Base-by-base conservation (phyloP, 2,888 invertebrate genomes). In the Abscondita cerata region DNA sequence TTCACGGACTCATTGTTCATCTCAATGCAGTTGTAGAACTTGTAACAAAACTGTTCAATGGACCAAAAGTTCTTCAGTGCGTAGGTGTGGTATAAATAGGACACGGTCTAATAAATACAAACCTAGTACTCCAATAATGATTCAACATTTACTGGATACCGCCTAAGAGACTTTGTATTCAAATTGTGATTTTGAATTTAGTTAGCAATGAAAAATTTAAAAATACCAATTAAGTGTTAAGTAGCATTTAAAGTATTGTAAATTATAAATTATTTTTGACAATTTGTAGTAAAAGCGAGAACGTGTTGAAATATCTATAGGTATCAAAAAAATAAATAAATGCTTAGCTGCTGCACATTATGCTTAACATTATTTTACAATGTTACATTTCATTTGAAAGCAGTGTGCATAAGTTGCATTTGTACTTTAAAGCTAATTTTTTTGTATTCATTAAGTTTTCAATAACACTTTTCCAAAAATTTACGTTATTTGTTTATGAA, bases 91-190 rank as follows among this genome's bases (percentile, higher is more conserved):
- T 70, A 71, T 64, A 67, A 72, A 63, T 67, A 58, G 61, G 63
- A 52, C 67, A 70, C 56, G 65, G 63, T 65, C 66, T 61, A 56
- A 63, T 53, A 63, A 60, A 63, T 61, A 60, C 58, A 64, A 55
- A 51, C 69, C 74, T 11, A 68, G 72, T 12, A 72, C 74, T 13
- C 75, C 76, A 16, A 68, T 78, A 19, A 73, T 79, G 75, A 72
- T 78, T 34, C 77, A 77, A 54, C 76, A 77, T 66, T 69, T 79
- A 52, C 67, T 78, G 59, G 79, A 78, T 63, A 72, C 73, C 13
- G 72, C 73, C 48, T 75, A 70, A 59, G 16, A 56, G 51, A 54
- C 58, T 58, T 38, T 57, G 40, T 53, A 53, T 57, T 54, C 47
- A 58, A 62, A 58, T 62, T 57, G 62, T 57, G 58, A 58, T 57